Base-by-base conservation (phyloP, 2,113 vertebrate species). In the Camelus bactrianus region DNA sequence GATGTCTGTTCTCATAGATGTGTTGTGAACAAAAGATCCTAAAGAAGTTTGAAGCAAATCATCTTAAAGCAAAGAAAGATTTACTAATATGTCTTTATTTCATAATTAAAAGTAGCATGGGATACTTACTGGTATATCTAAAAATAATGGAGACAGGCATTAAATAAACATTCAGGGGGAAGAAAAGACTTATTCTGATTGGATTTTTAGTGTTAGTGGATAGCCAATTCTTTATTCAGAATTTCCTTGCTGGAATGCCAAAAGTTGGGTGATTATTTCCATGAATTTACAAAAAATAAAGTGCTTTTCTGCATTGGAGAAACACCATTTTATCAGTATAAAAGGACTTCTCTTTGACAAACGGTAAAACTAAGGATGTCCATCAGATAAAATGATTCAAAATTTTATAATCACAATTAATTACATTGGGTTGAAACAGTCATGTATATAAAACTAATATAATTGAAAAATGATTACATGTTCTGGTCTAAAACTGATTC, bases 261-360 rank as follows among this genome's bases (percentile, higher is more conserved):
- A n/a, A 89, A 84, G 10, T 46, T 52, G 8, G 62, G 58, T 64
- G 14, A 85, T 89, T 75, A 38, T 77, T 89, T 75, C 62, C 16
- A 56, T 38, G 6, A 81, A 92, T 94, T 92, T 79, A 77, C 15
- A 54, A 79, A 92, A 30, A 12, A 65, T 19, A 93, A n/a, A n/a
- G 38, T 80, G 12, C 7, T 94, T 56, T 35, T 92, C 6, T 84
- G 2, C 70, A 3, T 64, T 85, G 24, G 4, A 0, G 20, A 88
- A 80, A 28, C 5, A 89, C 32, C 3, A 32, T 46, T 38, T 76
- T 30, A 58, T 56, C 52, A 60, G 42, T 89, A 46, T 30, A 67
- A 92, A 84, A 73, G 3, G 16, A 84, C 26, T 52, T 64, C 30
- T 92, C 2, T 79, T 89, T 92, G 32, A 12, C 48, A 86, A 28